Evolutionary conservation across 2,113 vertebrate species (phyloP).

Genomic region (Mesembrinibis cayennensis): DNA sequence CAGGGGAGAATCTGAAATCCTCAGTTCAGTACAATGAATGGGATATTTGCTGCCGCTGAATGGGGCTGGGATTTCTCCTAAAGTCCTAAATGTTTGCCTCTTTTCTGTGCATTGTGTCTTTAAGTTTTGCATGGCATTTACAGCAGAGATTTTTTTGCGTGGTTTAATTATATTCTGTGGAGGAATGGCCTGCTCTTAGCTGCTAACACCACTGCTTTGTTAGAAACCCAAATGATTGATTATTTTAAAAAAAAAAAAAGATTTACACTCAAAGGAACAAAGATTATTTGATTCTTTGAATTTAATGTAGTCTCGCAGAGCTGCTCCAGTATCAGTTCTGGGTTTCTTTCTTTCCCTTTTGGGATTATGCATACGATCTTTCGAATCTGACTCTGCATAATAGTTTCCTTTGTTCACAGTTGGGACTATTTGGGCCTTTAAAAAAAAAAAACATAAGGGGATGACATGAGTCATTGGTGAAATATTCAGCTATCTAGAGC

Average conservation of each 20-base stretch:
- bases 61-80: neutral
- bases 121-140: neutral
- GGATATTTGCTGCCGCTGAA: neutral
- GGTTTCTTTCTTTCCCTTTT: conserved; percentile 4
- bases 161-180: neutral
- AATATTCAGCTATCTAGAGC: neutral
- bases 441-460: neutral
- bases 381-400: neutral
- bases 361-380: neutral
- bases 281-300: neutral
- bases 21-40: rapidly evolving
- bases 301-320: neutral
- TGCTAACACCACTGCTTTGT: neutral
- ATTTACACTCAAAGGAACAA: neutral
- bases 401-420: conserved; percentile 46
- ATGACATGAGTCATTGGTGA: conserved; percentile 43
- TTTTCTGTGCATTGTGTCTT: neutral
- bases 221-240: neutral
- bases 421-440: conserved; percentile 6
- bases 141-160: neutral
- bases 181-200: neutral
- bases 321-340: neutral
- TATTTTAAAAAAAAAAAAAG: neutral
- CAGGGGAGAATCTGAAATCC: neutral
- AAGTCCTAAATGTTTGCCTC: rapidly evolving